A percentile compares a stretch with the other conserved stretches of the same genome.
These are phyloP conservation scores for Pseudopleuronectes americanus DNA, from an alignment of 2,797 vertebrate species.

Conservation along the genomic window DNA sequence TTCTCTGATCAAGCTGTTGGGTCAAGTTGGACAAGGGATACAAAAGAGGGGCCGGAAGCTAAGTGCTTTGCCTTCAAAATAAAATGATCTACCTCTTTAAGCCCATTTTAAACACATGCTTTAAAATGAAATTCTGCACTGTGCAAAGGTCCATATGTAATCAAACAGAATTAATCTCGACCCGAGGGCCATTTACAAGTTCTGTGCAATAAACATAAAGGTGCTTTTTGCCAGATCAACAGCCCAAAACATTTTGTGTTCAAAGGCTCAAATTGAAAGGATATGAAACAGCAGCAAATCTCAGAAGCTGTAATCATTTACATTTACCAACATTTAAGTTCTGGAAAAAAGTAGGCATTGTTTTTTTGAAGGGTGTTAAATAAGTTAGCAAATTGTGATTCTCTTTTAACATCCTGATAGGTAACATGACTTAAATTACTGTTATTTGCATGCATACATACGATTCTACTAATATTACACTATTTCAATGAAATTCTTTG, in stretches of 20 bases:
- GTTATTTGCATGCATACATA: too few species aligned
- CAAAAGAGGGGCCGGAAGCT: background rate
- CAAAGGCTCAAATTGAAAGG: background rate
- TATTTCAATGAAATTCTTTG: too few species aligned
- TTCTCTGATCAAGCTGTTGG: background rate
- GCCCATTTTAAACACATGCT: too few species aligned
- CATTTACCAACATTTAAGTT: too few species aligned
- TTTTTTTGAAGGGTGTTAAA: too few species aligned
- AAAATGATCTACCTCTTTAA: slow-evolving; percentile 2
- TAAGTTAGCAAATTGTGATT: too few species aligned
- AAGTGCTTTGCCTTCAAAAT: slow-evolving; percentile 36
- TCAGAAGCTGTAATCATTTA: background rate
- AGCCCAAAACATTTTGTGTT: background rate
- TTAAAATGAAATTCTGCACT: background rate
- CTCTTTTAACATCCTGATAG: too few species aligned
- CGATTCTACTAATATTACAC: too few species aligned
- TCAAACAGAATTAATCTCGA: background rate
- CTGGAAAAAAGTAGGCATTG: rapidly evolving
- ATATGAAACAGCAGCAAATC: background rate
- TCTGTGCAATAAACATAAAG: too few species aligned
- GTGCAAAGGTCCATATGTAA: background rate
- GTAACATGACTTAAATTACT: too few species aligned
- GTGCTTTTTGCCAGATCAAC: too few species aligned
- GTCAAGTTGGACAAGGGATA: slow-evolving; percentile 11
- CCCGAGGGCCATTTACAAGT: background rate